Evolutionary conservation across 2,113 vertebrate species (phyloP).

Genomic region (Casuarius casuarius): DNA sequence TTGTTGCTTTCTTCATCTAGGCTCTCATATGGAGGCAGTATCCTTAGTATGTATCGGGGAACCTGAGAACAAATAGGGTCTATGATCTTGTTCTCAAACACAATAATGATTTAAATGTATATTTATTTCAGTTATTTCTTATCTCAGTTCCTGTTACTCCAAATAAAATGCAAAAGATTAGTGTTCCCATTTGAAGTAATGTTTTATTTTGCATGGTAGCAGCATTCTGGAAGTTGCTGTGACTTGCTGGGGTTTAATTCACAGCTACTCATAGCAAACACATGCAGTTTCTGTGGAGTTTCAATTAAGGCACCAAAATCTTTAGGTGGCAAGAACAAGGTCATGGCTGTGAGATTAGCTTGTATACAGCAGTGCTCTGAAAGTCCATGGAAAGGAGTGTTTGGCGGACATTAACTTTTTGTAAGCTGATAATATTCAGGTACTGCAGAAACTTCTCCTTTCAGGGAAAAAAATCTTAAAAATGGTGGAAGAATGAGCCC

Average conservation of each 20-base stretch:
- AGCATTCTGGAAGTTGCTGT: too few species aligned
- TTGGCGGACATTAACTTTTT: neutral
- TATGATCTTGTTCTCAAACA: neutral
- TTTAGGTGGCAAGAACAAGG: slow-evolving; percentile 9
- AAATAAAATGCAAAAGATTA: neutral
- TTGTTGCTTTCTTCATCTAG: neutral
- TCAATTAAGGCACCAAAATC: neutral
- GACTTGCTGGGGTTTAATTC: neutral
- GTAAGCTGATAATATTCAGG: neutral
- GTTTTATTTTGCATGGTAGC: too few species aligned
- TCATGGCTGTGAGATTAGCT: neutral
- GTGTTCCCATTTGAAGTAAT: neutral
- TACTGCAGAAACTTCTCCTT: neutral
- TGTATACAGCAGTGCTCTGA: neutral
- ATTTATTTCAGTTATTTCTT: neutral
- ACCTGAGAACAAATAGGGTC: neutral
- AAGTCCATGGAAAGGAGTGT: neutral
- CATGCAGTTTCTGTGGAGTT: neutral
- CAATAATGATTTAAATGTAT: neutral
- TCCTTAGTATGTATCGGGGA: neutral
- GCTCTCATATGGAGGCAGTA: neutral
- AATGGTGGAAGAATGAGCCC: neutral
- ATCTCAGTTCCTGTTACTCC: neutral
- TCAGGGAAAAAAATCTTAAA: neutral
- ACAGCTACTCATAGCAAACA: neutral